Percentiles rank a stretch among this genome's conserved stretches.
Evolutionary conservation across 2,888 invertebrate genomes (phyloP).

Genomic region (Hirtodrosophila trivittata): DNA sequence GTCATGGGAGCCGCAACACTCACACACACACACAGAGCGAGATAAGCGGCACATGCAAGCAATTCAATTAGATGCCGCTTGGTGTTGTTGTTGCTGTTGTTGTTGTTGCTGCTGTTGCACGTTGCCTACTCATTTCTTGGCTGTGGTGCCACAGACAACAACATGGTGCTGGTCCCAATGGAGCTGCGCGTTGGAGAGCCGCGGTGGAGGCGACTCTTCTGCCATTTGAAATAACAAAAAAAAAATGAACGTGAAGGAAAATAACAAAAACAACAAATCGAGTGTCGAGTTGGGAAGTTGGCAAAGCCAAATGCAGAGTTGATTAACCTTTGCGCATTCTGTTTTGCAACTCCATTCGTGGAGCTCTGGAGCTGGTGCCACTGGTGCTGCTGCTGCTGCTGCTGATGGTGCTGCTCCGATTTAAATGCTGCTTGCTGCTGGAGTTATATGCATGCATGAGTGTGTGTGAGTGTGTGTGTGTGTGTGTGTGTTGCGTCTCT

Average conservation of each 20-base stretch:
- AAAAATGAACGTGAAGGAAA: too few species aligned
- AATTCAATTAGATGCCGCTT: constrained; percentile 75
- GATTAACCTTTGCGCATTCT: constrained; percentile 82
- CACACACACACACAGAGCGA: constrained; percentile 26
- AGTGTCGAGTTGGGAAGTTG: constrained; percentile 52
- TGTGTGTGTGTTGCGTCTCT: constrained; percentile 50
- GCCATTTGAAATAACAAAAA: constrained; percentile 36
- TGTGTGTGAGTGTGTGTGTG: constrained; percentile 34
- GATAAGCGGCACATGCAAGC: constrained; percentile 60
- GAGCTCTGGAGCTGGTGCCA: constrained; percentile 45
- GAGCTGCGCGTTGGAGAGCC: constrained; percentile 51
- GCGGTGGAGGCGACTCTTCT: constrained; percentile 54
- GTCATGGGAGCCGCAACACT: constrained; percentile 65
- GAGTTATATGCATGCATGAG: constrained; percentile 21
- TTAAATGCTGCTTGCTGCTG: constrained; percentile 67
- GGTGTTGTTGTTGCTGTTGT: constrained; percentile 39
- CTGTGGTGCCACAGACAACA: constrained; percentile 72
- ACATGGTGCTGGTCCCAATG: constrained; percentile 36
- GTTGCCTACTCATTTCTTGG: constrained; percentile 51
- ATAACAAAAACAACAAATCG: constrained; percentile 23
- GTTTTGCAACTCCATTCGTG: constrained; percentile 79
- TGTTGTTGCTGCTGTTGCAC: constrained; percentile 26
- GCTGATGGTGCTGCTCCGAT: constrained; percentile 70
- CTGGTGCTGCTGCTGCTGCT: constrained; percentile 42
- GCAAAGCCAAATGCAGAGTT: constrained; percentile 75